Evolutionary conservation across 2,113 vertebrate species (phyloP).

Genomic region (Anarhynchus alexandrinus): DNA sequence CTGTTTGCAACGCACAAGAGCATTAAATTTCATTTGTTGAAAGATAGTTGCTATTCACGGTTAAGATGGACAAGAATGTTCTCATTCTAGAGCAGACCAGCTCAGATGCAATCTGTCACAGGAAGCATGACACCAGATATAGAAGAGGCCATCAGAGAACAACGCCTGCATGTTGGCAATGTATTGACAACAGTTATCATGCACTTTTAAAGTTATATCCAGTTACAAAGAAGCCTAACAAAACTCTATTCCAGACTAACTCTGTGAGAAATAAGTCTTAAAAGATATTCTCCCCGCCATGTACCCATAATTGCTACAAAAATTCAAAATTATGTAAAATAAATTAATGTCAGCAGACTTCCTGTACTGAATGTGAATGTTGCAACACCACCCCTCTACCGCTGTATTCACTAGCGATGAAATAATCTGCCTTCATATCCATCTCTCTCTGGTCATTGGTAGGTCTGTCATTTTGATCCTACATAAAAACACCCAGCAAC

Average conservation of each 20-base stretch:
- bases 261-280: neutral
- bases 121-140: neutral
- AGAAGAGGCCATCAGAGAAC: neutral
- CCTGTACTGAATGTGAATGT: neutral
- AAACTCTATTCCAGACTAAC: neutral
- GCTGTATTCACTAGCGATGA: neutral
- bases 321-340: neutral
- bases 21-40: neutral
- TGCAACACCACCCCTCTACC: neutral
- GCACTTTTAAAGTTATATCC: neutral
- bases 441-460: neutral
- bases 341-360: neutral
- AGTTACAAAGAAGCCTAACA: neutral
- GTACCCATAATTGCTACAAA: neutral
- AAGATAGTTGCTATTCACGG: neutral
- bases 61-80: neutral
- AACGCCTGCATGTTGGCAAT: fast-evolving
- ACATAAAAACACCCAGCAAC: neutral
- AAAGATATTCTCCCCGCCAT: neutral
- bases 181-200: neutral
- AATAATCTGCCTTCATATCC: neutral
- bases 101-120: neutral
- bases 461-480: neutral
- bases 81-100: neutral
- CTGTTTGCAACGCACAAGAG: neutral